Evolutionary conservation across 2,888 invertebrate species (phyloP), one percentile per base, ranked within the genome.

Genomic region (Nezara viridula): DNA sequence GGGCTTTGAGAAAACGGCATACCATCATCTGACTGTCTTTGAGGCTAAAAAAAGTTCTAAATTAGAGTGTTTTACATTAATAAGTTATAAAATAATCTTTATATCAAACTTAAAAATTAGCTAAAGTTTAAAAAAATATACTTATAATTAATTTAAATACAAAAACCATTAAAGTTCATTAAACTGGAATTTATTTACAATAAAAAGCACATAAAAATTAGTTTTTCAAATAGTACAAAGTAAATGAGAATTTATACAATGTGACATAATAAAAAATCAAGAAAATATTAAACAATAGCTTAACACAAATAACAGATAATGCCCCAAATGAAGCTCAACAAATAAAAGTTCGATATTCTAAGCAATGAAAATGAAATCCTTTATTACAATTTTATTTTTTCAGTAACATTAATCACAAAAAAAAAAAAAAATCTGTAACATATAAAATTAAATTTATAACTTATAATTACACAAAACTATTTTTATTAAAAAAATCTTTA

Each of bases 21-120:
- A 90, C 94, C 94, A 92, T 95, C 94, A 92, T 94, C 93, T 92
- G 94, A 94, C 92, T 94, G 94, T 92, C 94, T 93, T 91, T 93
- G 91, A 90, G 91, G 91, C 91, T 91, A 89, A 73, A 91, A 90
- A 90, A 90, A 90, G 16, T 44, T 81, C 4, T 5, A n/a, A 81
- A 81, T 19, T 32, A n/a, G 19, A 73, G 24, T 81, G 12, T 81
- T 24, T 44, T 12, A 81, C 21, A 81, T 40, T 21, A 21, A 37
- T 44, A 40, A 81, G 5, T 24, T 44, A n/a, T 24, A 21, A 77
- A 2, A 40, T 40, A 19, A 77, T 77, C 12, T 81, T 44, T 14
- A 81, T 44, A n/a, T 73, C 32, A 6, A 73, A 73, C 7, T 73
- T 7, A 44, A 7, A 44, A n/a, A 60, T 16, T 60, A 9, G 27